Evolutionary conservation across 1,140 invertebrate species (phyloP).

Genomic region (Cryptotermes secundus): DNA sequence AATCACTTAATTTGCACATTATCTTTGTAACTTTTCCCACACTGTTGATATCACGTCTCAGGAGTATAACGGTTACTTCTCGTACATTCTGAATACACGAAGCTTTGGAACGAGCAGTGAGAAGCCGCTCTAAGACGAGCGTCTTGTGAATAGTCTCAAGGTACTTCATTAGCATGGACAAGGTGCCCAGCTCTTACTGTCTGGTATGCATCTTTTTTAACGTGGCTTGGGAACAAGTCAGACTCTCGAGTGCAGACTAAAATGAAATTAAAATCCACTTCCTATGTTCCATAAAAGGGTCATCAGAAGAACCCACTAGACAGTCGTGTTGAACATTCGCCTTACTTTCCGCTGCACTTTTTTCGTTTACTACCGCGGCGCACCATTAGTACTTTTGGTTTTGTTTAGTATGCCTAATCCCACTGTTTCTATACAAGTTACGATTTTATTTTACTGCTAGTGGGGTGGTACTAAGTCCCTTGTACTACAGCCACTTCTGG

Average conservation of each 20-base stretch:
- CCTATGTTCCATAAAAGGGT: not conserved
- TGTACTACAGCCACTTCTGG: no score
- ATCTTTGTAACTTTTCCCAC: no score
- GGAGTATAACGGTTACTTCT: no score
- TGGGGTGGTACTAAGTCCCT: no score
- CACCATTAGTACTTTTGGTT: not conserved
- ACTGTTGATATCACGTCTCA: no score
- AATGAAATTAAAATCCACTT: constrained; percentile 4
- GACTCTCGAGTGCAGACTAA: not conserved
- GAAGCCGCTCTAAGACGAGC: not conserved
- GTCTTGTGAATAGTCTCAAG: not conserved
- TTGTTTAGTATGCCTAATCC: not conserved
- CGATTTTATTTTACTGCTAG: no score
- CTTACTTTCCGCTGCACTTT: not conserved
- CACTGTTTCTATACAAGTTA: not conserved
- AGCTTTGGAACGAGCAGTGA: no score
- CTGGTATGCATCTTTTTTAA: not conserved
- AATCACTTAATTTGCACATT: no score
- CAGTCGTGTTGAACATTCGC: not conserved
- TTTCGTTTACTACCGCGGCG: not conserved
- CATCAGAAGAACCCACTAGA: not conserved
- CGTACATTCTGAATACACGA: no score
- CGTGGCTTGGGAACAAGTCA: not conserved
- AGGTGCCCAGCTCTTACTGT: constrained; percentile 1
- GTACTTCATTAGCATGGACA: constrained; percentile 2